Evolutionary conservation across 2,888 invertebrate genomes (phyloP), one percentile per base, ranked within the genome.

Genomic region (Agrochola circellaris): DNA sequence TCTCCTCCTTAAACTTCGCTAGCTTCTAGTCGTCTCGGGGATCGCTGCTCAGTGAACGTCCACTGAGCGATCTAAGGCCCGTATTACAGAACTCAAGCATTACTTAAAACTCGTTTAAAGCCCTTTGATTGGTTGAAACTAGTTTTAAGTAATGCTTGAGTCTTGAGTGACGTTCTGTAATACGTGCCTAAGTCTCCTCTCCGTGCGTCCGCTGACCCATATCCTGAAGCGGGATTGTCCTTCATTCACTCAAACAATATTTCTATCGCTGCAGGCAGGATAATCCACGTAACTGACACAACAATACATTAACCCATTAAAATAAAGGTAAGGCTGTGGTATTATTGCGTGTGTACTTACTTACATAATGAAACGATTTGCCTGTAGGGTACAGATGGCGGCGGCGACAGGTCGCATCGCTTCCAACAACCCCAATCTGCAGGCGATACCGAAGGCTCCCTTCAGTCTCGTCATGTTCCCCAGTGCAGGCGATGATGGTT

Each of bases 341-440:
- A 66, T 45, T 66, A 13, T 66, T 13, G 26, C 13, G 26, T 48
- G 20, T 13, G 26, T 20, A n/a, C 54, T 2, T 34, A 15, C 11
- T 0, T 65, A 45, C 7, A 7, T 65, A 45, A 2, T 8, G 20
- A 66, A 67, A 20, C 64, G 3, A n/a, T 26, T 13, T 45, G 11
- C 26, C 23, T 65, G 30, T 23, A 97, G 97, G 97, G 95, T 94
- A 15, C 97, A 97, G 86, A 94, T 91, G 7, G 95, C 96, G 4
- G 94, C 97, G 1, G 96, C 95, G 1, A 97, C 97, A 0, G 97
- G 97, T 0, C 94, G 97, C 51, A 94, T 97, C 30, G 95, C 95
- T 0, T 95, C 93, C 26, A 95, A 91, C 89, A 95, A 94, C 77
- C 97, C 97, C 0, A 97, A 97, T 87, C 86, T 97, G 78, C 97